phyloP scores from a whole-genome alignment of 2,113 vertebrate species.

The Toxotes jaculatrix region DNA sequence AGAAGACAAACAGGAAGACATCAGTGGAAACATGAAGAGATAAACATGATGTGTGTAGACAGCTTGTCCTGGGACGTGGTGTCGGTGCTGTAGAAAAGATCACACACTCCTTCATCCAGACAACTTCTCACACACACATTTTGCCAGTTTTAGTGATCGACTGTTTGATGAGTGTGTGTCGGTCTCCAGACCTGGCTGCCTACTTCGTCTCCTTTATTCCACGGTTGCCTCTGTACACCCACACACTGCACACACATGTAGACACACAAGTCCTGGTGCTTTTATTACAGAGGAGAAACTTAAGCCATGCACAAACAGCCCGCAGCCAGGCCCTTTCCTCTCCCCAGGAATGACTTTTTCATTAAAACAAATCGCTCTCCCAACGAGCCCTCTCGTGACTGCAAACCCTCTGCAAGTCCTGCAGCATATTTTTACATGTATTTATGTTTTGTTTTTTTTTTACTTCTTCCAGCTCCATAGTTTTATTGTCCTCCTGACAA shows the following conservation, averaged over 20 bases:
- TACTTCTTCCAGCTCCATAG: slow-evolving; percentile 33
- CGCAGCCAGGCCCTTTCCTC: slow-evolving; percentile 57
- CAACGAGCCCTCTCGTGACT: slow-evolving; percentile 69
- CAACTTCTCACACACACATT: not conserved
- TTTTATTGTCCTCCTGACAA: slow-evolving; percentile 75
- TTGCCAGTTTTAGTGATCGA: slow-evolving; percentile 24
- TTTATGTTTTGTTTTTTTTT: slow-evolving; percentile 33
- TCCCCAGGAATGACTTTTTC: slow-evolving; percentile 78
- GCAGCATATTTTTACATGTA: slow-evolving; percentile 61
- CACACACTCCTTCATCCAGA: slow-evolving; percentile 31
- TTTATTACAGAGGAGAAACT: slow-evolving; percentile 81
- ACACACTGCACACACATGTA: slow-evolving; percentile 49
- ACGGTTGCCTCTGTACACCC: slow-evolving; percentile 42
- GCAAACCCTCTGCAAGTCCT: slow-evolving; percentile 58
- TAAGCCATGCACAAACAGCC: slow-evolving; percentile 81
- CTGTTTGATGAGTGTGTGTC: slow-evolving; percentile 43
- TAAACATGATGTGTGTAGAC: slow-evolving; percentile 8
- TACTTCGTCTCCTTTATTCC: slow-evolving; percentile 52
- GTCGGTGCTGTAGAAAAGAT: slow-evolving; percentile 50
- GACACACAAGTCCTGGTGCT: slow-evolving; percentile 68
- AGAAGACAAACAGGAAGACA: slow-evolving; percentile 33
- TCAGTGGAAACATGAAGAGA: slow-evolving; percentile 32
- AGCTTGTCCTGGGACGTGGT: slow-evolving; percentile 44
- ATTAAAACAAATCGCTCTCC: slow-evolving; percentile 75
- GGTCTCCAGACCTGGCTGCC: slow-evolving; percentile 49